phyloP scores from a whole-genome alignment of 2,888 invertebrate genomes.

The Campopleginae sp. region DNA sequence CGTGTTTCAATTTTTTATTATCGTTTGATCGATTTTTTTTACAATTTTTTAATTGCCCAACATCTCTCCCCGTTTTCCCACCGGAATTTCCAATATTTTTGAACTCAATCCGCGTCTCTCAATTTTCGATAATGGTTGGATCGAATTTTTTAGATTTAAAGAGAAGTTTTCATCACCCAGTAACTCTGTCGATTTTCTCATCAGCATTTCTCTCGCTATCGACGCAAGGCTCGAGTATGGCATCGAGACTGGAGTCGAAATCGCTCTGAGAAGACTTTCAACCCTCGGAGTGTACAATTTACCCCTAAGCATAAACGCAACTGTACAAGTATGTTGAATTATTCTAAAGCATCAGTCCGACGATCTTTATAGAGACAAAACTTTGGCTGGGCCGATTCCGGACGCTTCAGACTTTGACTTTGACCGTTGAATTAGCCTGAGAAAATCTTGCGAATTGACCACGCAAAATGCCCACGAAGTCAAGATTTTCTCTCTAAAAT shows the following conservation, averaged over 20 bases:
- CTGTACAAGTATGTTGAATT: slow-evolving; percentile 79
- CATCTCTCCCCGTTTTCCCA: too few species aligned
- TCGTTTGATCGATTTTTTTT: too few species aligned
- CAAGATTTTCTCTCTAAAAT: neutral
- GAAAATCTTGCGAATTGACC: neutral
- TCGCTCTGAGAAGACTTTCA: slow-evolving; percentile 89
- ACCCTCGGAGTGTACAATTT: slow-evolving; percentile 88
- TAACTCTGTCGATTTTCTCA: slow-evolving; percentile 63
- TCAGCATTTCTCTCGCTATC: slow-evolving; percentile 88
- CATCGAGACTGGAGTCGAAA: slow-evolving; percentile 91
- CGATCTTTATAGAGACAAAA: neutral
- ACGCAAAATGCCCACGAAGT: neutral
- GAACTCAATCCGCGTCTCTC: neutral
- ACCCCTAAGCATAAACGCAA: slow-evolving; percentile 85
- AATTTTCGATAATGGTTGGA: neutral
- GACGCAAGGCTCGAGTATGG: slow-evolving; percentile 93
- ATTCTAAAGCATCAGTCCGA: neutral
- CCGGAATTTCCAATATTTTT: too few species aligned
- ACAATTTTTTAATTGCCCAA: too few species aligned
- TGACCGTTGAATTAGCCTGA: neutral
- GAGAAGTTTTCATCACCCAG: neutral
- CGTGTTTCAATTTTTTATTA: too few species aligned
- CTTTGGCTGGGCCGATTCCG: neutral
- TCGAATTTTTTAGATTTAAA: slow-evolving; percentile 7
- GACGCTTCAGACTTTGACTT: neutral